Conservation (phyloP, 2,888 invertebrate species). For the Xanthia icteritia region DNA sequence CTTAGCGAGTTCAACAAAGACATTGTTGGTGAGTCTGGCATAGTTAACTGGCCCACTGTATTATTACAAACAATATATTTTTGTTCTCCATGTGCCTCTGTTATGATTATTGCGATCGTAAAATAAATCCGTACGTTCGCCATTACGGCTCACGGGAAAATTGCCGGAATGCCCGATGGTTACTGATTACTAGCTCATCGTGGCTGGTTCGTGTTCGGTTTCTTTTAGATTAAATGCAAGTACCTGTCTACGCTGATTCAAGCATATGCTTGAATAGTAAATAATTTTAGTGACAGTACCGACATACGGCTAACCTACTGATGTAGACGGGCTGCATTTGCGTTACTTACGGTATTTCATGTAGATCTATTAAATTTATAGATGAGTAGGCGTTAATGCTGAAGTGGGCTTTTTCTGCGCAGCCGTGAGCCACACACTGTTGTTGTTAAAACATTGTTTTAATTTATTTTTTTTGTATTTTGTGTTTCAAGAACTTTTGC, state of each 20-base stretch:
- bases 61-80: conserved; percentile 60
- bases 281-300: background rate
- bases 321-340: too few relatives aligned
- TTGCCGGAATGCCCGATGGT: conserved; percentile 65
- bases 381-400: too few relatives aligned
- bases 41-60: conserved; percentile 49
- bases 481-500: too few relatives aligned
- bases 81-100: conserved; percentile 49
- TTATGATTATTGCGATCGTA: conserved; percentile 68
- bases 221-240: conserved; percentile 15
- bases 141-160: conserved; percentile 57
- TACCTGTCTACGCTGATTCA: background rate
- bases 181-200: conserved; percentile 42
- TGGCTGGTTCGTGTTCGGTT: conserved; percentile 20
- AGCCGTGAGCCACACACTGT: too few relatives aligned
- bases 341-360: too few relatives aligned
- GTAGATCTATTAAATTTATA: too few relatives aligned
- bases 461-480: too few relatives aligned
- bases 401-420: too few relatives aligned
- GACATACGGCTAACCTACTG: background rate
- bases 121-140: conserved; percentile 61
- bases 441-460: too few relatives aligned
- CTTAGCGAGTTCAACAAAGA: conserved; percentile 59
- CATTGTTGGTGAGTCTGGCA: conserved; percentile 37
- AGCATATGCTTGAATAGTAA: too few relatives aligned